phyloP scores from a whole-genome alignment of 1,140 invertebrate species.

The Drosophila melanica region DNA sequence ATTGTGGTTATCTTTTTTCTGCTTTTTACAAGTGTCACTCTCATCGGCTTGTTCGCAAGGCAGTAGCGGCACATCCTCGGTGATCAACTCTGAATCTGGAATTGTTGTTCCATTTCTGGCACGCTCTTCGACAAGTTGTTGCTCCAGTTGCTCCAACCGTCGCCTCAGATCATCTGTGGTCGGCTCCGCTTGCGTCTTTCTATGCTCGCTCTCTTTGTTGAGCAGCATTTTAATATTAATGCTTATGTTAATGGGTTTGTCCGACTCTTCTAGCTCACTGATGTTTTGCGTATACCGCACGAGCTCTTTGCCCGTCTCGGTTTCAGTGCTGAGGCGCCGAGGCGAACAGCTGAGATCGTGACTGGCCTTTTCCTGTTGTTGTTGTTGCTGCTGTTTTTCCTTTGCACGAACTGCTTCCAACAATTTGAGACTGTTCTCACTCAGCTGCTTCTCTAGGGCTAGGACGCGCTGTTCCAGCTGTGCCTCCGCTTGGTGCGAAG shows the following conservation, averaged over 20 bases:
- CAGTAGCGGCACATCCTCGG: neutral
- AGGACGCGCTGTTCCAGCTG: constrained; percentile 70
- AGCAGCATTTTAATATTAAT: constrained; percentile 80
- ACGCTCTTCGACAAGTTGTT: constrained; percentile 60
- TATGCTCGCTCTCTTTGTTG: constrained; percentile 63
- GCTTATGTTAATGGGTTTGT: constrained; percentile 79
- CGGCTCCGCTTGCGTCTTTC: constrained; percentile 34
- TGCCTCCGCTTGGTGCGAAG: constrained; percentile 60
- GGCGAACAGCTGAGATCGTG: constrained; percentile 38
- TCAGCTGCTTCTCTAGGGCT: constrained; percentile 77
- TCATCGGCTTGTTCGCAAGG: constrained; percentile 15
- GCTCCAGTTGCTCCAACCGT: constrained; percentile 63
- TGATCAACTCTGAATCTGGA: constrained; percentile 11
- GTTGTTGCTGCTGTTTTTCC: constrained; percentile 9
- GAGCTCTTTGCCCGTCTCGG: constrained; percentile 72
- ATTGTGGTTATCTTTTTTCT: constrained; percentile 60
- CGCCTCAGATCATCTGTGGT: constrained; percentile 63
- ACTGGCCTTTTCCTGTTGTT: constrained; percentile 3
- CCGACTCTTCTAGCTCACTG: constrained; percentile 67
- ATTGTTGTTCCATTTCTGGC: constrained; percentile 48
- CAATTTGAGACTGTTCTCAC: constrained; percentile 73
- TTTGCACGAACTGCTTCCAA: constrained; percentile 64
- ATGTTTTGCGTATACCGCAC: constrained; percentile 72
- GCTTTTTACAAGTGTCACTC: constrained; percentile 36
- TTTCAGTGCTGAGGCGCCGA: constrained; percentile 55